Conservation (phyloP, 2,113 vertebrate species). For the Ictalurus furcatus region DNA sequence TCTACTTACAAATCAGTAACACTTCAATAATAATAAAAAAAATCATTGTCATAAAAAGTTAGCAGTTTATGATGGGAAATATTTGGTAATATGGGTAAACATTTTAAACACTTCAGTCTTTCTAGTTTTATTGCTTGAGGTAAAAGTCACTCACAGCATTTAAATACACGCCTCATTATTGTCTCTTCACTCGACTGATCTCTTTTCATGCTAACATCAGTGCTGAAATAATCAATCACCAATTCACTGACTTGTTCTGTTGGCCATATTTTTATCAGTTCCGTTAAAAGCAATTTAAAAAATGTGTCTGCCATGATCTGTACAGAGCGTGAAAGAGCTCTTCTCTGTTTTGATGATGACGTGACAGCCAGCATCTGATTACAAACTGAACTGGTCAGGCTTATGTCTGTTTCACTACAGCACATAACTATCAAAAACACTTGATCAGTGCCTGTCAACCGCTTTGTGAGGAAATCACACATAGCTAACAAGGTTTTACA, state of each 20-base stretch:
- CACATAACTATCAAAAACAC: not conserved
- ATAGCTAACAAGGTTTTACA: not conserved
- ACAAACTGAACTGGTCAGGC: not conserved
- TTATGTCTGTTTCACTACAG: not conserved
- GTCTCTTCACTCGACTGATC: not conserved
- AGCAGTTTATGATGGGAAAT: not conserved
- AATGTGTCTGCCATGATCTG: not conserved
- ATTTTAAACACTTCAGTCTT: not conserved
- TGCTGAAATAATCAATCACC: not conserved
- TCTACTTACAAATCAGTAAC: not conserved
- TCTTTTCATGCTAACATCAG: not conserved
- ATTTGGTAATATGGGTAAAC: too few species aligned
- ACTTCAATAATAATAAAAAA: not conserved
- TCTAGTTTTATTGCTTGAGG: not conserved
- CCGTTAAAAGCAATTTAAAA: not conserved
- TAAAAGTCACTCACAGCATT: not conserved
- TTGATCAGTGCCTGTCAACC: not conserved
- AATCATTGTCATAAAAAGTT: not conserved
- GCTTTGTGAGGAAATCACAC: not conserved
- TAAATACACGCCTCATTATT: not conserved
- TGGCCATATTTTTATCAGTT: not conserved
- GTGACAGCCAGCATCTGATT: not conserved
- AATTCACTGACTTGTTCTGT: not conserved
- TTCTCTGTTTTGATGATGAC: not conserved
- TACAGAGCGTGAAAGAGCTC: not conserved